These are phyloP conservation scores for Drosophila ochracea DNA, from an alignment of 2,888 invertebrate species.

Conservation along the genomic window DNA sequence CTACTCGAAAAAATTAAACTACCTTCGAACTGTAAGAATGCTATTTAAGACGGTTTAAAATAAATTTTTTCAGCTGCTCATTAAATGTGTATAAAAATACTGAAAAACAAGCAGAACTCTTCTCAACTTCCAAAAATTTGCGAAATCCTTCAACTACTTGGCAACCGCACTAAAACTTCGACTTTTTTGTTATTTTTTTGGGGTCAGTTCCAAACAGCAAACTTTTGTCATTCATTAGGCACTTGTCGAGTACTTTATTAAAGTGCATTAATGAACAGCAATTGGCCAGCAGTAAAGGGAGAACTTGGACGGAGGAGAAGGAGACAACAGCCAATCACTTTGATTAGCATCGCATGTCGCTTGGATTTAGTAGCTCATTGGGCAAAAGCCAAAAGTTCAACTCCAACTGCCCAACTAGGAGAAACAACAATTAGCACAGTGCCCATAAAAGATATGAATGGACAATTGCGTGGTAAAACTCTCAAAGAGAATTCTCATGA, in stretches of 20 bases:
- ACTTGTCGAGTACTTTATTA: conserved; percentile 50
- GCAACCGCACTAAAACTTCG: conserved; percentile 31
- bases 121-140: not conserved
- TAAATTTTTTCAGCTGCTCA: conserved; percentile 1
- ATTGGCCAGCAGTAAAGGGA: not conserved
- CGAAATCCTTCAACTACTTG: conserved; percentile 9
- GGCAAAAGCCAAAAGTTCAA: conserved; percentile 19
- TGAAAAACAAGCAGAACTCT: not conserved
- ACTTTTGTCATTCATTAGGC: conserved; percentile 53
- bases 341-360: conserved; percentile 77
- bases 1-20: not conserved
- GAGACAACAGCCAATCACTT: conserved; percentile 56
- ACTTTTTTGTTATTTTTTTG: not conserved
- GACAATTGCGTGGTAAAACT: conserved; percentile 40
- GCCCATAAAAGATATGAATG: conserved; percentile 66
- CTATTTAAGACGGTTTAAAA: not conserved
- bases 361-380: conserved; percentile 74
- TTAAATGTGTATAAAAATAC: conserved; percentile 1
- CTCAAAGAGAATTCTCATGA: conserved; percentile 58
- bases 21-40: not conserved
- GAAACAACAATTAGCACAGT: conserved; percentile 66
- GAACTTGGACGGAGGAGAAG: not conserved
- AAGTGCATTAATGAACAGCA: conserved; percentile 68
- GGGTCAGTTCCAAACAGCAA: conserved; percentile 14
- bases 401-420: conserved; percentile 12